Evolutionary conservation across 1,140 invertebrate genomes (phyloP), one percentile per base, ranked within the genome.

Genomic region (Stegodyphus mimosarum): DNA sequence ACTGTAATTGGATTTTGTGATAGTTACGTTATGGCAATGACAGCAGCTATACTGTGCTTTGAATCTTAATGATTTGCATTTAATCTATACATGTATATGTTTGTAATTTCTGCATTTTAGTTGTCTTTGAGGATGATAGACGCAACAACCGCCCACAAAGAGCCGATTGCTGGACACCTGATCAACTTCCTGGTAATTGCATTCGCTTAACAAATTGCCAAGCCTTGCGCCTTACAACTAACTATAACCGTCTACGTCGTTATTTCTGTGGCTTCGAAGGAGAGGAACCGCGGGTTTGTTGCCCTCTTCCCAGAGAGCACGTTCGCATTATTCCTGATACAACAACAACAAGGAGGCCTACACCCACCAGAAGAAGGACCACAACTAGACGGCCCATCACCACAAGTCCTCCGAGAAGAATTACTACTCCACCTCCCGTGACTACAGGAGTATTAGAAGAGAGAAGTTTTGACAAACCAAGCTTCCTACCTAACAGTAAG

Each of bases 191-290:
- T 2, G 83, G 83, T 0, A 17, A 6, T 10, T 86, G 83, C 17
- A 13, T 77, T 0, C 74, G 83, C 6, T 51, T 76, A 69, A 86
- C 83, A 10, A 15, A 13, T 2, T 86, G 83, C 53, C 33, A 7
- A 6, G 6, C 48, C 6, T 49, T 86, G 0, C 15, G 53, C 7
- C 6, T 18, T 2, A 52, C 71, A 5, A 67, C 48, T 15, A 67
- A 80, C 13, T 74, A 53, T 13, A 80, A 75, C 17, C 52, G 86
- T 7, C 60, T 83, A 33, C 79, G 53, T 7, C 66, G 55, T 48
- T 83, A 52, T 17, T 17, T 75, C 1, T 87, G 77, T 52, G 87
- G 86, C 7, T 88, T 87, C 49, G 48, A 71, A 7, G 86, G 80
- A 11, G 52, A 69, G n/a, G 78, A 77, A 15, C 86, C 87, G 0